These are phyloP conservation scores for Clamator glandarius DNA, from an alignment of 2,797 vertebrate genomes.

Conservation along the genomic window DNA sequence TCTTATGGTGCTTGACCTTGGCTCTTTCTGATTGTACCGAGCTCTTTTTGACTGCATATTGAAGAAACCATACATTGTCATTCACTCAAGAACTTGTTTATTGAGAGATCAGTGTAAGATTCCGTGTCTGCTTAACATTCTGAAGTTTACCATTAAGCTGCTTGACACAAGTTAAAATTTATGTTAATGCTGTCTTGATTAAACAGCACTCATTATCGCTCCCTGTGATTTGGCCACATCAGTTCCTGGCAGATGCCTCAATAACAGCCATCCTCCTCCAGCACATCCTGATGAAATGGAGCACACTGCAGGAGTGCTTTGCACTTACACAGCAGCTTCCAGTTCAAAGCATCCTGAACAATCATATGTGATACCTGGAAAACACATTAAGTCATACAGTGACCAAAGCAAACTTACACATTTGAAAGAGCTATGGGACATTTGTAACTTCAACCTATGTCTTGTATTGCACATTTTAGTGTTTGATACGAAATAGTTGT, in stretches of 20 bases:
- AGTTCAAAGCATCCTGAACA: neutral
- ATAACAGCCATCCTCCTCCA: neutral
- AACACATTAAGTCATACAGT: neutral
- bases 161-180: constrained; percentile 49
- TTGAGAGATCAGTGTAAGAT: constrained; percentile 9
- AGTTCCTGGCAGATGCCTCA: constrained; percentile 16
- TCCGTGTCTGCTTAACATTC: constrained; percentile 14
- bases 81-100: neutral
- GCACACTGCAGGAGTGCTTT: neutral
- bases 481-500: neutral
- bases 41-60: neutral
- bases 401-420: neutral
- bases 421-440: neutral
- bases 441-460: neutral
- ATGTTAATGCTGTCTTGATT: constrained; percentile 57
- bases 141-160: constrained; percentile 41
- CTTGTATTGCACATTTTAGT: neutral
- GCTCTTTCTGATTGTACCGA: neutral
- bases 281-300: neutral
- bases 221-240: constrained; percentile 36
- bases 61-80: neutral
- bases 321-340: neutral
- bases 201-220: constrained; percentile 20
- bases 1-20: neutral
- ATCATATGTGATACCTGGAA: neutral